Percentiles rank a stretch among this genome's conserved stretches.
Conservation (phyloP, 1,140 invertebrate genomes). For the Drosophila tsacasi region DNA sequence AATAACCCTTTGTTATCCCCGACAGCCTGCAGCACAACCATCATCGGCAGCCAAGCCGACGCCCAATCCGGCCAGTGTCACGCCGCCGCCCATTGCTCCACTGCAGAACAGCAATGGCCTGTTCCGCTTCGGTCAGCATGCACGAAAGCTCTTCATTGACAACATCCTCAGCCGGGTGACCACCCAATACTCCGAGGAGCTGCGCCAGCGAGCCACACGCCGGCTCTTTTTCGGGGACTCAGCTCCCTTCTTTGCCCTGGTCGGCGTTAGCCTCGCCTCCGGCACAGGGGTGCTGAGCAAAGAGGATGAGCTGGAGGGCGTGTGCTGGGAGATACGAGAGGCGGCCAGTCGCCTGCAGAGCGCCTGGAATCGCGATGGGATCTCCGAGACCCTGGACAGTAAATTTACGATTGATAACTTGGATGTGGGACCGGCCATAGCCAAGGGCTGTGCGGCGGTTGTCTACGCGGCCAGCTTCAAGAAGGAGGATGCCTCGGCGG, state of each 20-base stretch:
- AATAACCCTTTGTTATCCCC: background rate
- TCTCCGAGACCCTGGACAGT: conserved; percentile 83
- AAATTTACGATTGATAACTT: conserved; percentile 87
- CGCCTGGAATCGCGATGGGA: conserved; percentile 86
- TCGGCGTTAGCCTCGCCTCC: conserved; percentile 91
- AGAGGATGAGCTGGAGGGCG: conserved; percentile 91
- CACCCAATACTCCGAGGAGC: conserved; percentile 88
- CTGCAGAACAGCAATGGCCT: conserved; percentile 83
- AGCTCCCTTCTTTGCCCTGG: conserved; percentile 90
- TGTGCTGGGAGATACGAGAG: conserved; percentile 92
- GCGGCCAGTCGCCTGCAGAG: conserved; percentile 88
- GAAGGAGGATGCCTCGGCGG: conserved; percentile 4
- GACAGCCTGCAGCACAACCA: conserved; percentile 44
- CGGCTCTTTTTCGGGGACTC: conserved; percentile 89
- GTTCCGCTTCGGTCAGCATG: conserved; percentile 87
- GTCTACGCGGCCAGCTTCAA: conserved; percentile 90
- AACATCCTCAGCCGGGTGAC: conserved; percentile 90
- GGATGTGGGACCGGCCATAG: conserved; percentile 90
- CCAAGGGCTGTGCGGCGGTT: conserved; percentile 93
- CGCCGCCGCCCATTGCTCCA: conserved; percentile 11
- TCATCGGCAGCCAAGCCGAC: conserved; percentile 21
- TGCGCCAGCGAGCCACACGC: conserved; percentile 88
- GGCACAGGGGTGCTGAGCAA: conserved; percentile 91
- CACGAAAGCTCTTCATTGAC: conserved; percentile 89
- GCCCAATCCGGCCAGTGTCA: conserved; percentile 35